Percentiles rank a stretch among this genome's conserved stretches.
Evolutionary conservation across 2,888 invertebrate species (phyloP).

Genomic region (Tipula unca): DNA sequence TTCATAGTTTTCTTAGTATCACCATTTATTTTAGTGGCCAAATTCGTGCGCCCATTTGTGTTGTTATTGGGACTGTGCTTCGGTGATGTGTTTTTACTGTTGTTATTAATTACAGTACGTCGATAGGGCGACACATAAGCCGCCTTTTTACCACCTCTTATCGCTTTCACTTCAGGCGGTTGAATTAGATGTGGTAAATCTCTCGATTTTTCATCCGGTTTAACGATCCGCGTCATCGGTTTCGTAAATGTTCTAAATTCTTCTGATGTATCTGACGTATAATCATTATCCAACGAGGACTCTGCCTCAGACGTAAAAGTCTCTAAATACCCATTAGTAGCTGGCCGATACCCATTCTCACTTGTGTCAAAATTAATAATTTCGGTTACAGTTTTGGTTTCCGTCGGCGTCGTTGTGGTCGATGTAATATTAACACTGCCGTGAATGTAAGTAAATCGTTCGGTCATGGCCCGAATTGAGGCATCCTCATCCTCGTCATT

Average conservation of each 20-base stretch:
- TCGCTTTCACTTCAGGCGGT: slow-evolving; percentile 29
- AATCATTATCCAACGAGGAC: slow-evolving; percentile 36
- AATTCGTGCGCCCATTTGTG: neutral
- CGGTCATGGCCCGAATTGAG: slow-evolving; percentile 36
- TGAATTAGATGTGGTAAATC: neutral
- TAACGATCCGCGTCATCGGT: slow-evolving; percentile 52
- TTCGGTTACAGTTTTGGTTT: slow-evolving; percentile 18
- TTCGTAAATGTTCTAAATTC: slow-evolving; percentile 26
- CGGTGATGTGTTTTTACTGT: slow-evolving; percentile 38
- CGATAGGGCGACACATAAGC: slow-evolving; percentile 56
- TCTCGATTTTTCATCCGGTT: slow-evolving; percentile 41
- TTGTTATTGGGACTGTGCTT: slow-evolving; percentile 20
- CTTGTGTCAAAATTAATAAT: slow-evolving; percentile 31
- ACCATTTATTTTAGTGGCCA: slow-evolving; percentile 31
- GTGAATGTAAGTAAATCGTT: slow-evolving; percentile 35
- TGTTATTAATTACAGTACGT: slow-evolving; percentile 35
- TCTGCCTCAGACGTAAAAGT: slow-evolving; percentile 46
- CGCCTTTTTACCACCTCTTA: slow-evolving; percentile 49
- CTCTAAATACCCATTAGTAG: neutral
- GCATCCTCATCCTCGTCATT: slow-evolving; percentile 31
- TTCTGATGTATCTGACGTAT: slow-evolving; percentile 37
- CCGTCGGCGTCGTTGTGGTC: slow-evolving; percentile 30
- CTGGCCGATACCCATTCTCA: slow-evolving; percentile 49
- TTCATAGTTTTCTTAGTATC: slow-evolving; percentile 33
- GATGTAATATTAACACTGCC: slow-evolving; percentile 23